Evolutionary conservation across 2,888 invertebrate genomes (phyloP), one percentile per base, ranked within the genome.

Genomic region (Epirrhoe alternata): DNA sequence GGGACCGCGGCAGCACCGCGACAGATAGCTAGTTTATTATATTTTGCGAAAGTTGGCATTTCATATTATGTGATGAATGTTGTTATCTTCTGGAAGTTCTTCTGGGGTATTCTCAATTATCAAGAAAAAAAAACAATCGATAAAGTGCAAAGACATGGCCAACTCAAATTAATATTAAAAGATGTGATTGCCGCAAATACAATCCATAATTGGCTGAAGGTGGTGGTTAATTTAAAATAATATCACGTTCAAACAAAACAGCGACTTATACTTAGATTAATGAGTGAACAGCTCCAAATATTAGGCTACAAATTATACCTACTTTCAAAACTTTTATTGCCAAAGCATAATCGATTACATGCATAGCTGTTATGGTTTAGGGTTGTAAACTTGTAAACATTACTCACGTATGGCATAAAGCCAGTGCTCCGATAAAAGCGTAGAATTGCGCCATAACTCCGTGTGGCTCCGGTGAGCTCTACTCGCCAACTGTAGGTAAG

Each of bases 341-440:
- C 30, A 35, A 47, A 42, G 45, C n/a, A 17, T 30, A 7, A 56
- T n/a, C 30, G 24, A 45, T 45, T 47, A 63, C 51, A 45, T 62
- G 12, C 12, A 60, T 35, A 7, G 30, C 65, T 72, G 72, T 72
- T 74, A 59, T 74, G 66, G 62, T 73, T 72, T 71, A 66, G 60
- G 63, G 77, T 49, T 42, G 72, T 82, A 78, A 80, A 78, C 74
- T 80, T 58, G 73, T 24, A 24, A 24, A 24, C 24, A 24, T 52
- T 63, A 89, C 92, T 92, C 74, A 92, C 92, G 80, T 80, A 65
- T 88, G 87, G 80, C 85, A 83, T 61, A 90, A 75, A 68, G 88
- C 87, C 72, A 90, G 79, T 61, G 88, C 74, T 69, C 80, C 84
- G 80, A 92, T 81, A 78, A 85, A 69, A 51, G 81, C 77, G 75